Percentiles rank a stretch among this genome's conserved stretches.
These are phyloP conservation scores for Nothoprocta pentlandii DNA, from an alignment of 2,113 vertebrate genomes.

Conservation along the genomic window DNA sequence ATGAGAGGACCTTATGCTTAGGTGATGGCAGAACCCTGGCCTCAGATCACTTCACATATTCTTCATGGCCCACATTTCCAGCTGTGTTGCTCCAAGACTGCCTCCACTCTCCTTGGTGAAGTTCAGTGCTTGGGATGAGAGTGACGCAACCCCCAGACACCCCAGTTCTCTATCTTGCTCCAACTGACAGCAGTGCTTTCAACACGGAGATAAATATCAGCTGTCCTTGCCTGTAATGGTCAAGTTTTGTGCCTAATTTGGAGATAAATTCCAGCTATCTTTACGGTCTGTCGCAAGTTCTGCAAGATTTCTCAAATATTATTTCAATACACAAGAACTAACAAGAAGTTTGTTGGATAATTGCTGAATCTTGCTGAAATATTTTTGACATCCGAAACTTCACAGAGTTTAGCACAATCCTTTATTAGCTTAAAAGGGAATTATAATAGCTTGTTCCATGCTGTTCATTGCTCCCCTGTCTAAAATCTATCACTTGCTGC, in stretches of 20 bases:
- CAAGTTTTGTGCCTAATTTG: background rate
- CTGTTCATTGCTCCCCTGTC: background rate
- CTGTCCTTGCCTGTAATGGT: background rate
- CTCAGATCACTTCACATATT: background rate
- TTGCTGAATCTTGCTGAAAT: background rate
- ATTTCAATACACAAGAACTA: background rate
- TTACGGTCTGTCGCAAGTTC: background rate
- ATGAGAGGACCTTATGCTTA: no score
- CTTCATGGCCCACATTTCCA: background rate
- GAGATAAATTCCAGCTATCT: background rate
- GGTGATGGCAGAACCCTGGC: background rate
- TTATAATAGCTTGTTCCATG: background rate
- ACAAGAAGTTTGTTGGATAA: background rate
- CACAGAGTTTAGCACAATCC: background rate
- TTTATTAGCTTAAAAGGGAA: background rate
- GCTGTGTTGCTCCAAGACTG: rapidly evolving
- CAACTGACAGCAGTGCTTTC: background rate
- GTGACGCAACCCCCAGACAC: background rate
- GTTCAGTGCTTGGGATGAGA: background rate
- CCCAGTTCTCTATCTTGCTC: background rate
- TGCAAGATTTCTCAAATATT: background rate
- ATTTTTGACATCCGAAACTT: background rate
- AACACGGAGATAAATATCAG: background rate
- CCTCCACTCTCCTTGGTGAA: background rate
- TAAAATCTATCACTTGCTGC: background rate